Conservation (phyloP, 2,888 invertebrate genomes). For the Xylota sylvarum region DNA sequence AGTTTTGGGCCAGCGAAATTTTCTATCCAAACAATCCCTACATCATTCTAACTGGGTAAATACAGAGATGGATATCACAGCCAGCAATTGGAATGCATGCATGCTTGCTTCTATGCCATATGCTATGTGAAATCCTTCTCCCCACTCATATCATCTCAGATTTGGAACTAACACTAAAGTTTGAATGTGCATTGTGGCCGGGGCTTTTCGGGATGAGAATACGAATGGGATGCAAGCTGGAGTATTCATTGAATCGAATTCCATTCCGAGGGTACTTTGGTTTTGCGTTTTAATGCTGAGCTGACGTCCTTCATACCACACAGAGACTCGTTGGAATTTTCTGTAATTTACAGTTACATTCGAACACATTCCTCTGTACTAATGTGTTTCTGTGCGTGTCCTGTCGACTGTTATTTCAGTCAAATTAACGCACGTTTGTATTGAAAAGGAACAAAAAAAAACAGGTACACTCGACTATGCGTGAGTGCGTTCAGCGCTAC, state of each 20-base stretch:
- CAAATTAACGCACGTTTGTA: conserved; percentile 45
- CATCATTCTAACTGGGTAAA: conserved; percentile 51
- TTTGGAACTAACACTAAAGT: conserved; percentile 38
- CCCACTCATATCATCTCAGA: conserved; percentile 32
- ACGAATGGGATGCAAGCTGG: neutral
- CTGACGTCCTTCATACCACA: conserved; percentile 14
- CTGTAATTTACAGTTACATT: conserved; percentile 65
- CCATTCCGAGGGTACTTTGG: conserved; percentile 63
- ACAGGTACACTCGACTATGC: conserved; percentile 13
- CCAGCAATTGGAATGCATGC: conserved; percentile 57
- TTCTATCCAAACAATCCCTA: conserved; percentile 52
- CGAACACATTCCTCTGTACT: conserved; percentile 30
- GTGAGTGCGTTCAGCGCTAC: conserved; percentile 51
- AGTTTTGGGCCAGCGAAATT: conserved; percentile 69
- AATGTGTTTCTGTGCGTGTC: conserved; percentile 35
- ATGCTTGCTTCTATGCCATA: conserved; percentile 60
- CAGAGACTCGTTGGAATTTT: conserved; percentile 34
- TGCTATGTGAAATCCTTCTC: conserved; percentile 22
- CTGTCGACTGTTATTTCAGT: conserved; percentile 52
- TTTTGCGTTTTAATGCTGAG: conserved; percentile 64
- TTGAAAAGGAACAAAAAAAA: neutral
- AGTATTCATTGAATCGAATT: conserved; percentile 58
- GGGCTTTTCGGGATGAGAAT: neutral
- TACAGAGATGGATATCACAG: conserved; percentile 56
- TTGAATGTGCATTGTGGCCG: conserved; percentile 25